Base-by-base conservation (phyloP, 30 jellyfish, hydroid and myxozoan genomes). In the Nemopilema nomurai region DNA sequence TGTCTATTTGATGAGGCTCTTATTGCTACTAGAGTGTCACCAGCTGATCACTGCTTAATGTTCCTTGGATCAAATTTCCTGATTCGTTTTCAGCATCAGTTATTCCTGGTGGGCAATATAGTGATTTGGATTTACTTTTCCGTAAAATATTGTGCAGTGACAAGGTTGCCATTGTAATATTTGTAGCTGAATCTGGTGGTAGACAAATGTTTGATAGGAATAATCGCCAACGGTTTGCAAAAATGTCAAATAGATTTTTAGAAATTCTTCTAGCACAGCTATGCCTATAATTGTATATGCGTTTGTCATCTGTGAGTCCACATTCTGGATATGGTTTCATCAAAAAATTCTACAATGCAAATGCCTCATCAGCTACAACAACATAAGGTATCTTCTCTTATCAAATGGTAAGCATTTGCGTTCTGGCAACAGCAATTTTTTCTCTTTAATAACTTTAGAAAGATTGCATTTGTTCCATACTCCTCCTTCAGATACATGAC, bases 401-500 rank as follows among this genome's bases (percentile, higher is more conserved):
- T 67, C 66, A 71, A 8, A 41, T 25, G 82, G 82, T 24, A 25
- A 25, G 67, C 82, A 28, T 25, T 71, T 71, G 32, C 77, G 63
- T 28, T 80, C 70, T 25, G 71, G 76, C 27, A 76, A 74, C 57
- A 19, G 28, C 30, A 76, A 49, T n/a, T 41, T 41, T 41, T 41
- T 41, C 57, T 41, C 57, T 41, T 41, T 13, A 13, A 41, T 41
- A 41, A 13, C 57, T 41, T 41, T 41, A 41, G 57, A 41, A 41
- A 41, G 57, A 41, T 41, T 13, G 41, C 84, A 25, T 88, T 81
- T 81, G 28, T 81, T 71, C 89, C 84, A 88, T 18, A 88, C 89
- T 17, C 93, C 89, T 9, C 79, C 80, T 52, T 80, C 92, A 51
- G 67, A 28, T 17, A 52, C 81, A 16, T 82, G 30, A 16, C 83